A percentile compares a stretch with the other conserved stretches of the same genome.
Evolutionary conservation across 2,888 invertebrate species (phyloP).

Genomic region (Drosophila sordidapex): DNA sequence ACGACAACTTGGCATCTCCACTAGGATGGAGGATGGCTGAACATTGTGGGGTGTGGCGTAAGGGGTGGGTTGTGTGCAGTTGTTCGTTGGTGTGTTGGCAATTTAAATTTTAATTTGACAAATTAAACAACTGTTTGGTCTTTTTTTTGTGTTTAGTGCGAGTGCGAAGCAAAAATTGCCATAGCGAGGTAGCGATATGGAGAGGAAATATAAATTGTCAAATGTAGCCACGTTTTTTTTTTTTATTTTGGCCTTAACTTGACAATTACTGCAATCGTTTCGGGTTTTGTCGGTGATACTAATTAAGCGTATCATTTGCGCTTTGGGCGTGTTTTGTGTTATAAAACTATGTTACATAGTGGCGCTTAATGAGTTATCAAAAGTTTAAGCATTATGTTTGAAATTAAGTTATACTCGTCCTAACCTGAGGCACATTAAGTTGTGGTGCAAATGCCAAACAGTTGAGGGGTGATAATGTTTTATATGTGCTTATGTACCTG

Average conservation of each 20-base stretch:
- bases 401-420: constrained; percentile 25
- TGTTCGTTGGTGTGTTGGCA: constrained; percentile 39
- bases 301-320: constrained; percentile 52
- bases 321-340: constrained; percentile 38
- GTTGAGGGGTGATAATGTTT: background rate
- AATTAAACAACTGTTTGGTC: constrained; percentile 60
- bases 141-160: background rate
- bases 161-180: background rate
- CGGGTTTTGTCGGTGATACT: constrained; percentile 18
- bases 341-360: constrained; percentile 20
- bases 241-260: constrained; percentile 4
- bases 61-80: background rate
- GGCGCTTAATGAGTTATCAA: constrained; percentile 66
- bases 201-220: constrained; percentile 18
- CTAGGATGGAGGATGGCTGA: background rate
- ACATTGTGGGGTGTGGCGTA: background rate
- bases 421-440: constrained; percentile 38
- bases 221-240: constrained; percentile 23
- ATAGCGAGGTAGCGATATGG: background rate
- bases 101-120: constrained; percentile 73
- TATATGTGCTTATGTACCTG: background rate
- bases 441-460: constrained; percentile 1
- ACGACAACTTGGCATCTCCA: constrained; percentile 23
- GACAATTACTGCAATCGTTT: constrained; percentile 25
- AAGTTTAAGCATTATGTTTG: constrained; percentile 57